Evolutionary conservation across 2,888 invertebrate species (phyloP).

Genomic region (Cerastis rubricosa): DNA sequence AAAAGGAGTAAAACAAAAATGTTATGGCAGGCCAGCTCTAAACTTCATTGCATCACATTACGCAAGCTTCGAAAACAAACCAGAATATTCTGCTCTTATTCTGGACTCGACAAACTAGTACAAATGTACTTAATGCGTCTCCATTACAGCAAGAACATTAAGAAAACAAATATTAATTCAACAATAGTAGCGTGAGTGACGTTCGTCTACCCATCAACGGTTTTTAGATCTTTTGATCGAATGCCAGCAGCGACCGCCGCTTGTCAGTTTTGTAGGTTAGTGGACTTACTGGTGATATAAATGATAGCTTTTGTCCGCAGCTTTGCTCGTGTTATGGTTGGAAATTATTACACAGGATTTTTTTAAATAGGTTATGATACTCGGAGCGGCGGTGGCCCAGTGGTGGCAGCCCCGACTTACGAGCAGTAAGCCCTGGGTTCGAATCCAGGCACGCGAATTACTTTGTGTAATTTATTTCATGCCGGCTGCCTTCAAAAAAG

Average conservation of each 20-base stretch:
- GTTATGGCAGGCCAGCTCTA: no score
- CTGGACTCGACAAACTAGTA: background rate
- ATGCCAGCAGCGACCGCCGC: conserved; percentile 76
- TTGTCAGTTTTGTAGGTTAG: conserved; percentile 74
- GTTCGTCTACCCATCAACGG: conserved; percentile 76
- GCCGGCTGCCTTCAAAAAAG: no score
- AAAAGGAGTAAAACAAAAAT: no score
- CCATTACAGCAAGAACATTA: conserved; percentile 56
- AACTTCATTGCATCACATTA: background rate
- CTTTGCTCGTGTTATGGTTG: background rate
- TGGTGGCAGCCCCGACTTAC: no score
- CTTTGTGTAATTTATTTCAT: no score
- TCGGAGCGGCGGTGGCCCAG: no score
- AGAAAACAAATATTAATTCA: conserved; percentile 61
- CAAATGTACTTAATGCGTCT: conserved; percentile 33
- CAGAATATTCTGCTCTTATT: background rate
- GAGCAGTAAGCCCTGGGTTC: no score
- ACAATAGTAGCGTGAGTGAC: conserved; percentile 73
- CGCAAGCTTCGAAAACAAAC: conserved; percentile 1
- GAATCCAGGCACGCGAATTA: no score
- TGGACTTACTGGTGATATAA: conserved; percentile 66
- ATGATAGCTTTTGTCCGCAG: conserved; percentile 5
- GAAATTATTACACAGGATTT: background rate
- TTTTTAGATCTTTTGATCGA: conserved; percentile 81
- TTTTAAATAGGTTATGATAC: background rate